Evolutionary conservation across 2,113 vertebrate genomes (phyloP).

Genomic region (Megaceryle maxima): DNA sequence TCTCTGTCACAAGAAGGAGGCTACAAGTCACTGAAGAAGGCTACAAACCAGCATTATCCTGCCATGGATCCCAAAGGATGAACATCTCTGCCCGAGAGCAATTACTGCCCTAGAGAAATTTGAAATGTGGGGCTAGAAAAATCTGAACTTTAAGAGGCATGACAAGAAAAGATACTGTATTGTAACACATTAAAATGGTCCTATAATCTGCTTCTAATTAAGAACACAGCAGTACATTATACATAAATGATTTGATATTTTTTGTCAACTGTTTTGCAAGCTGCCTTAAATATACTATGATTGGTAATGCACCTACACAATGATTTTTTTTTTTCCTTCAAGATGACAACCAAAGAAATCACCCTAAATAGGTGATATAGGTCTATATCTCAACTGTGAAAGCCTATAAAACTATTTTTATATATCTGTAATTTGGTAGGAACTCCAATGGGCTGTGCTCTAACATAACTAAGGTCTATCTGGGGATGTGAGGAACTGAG

Average conservation of each 20-base stretch:
- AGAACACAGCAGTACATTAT: neutral
- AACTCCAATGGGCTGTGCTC: neutral
- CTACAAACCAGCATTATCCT: neutral
- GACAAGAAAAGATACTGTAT: neutral
- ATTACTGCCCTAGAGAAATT: neutral
- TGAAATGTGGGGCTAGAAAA: neutral
- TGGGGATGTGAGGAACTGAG: neutral
- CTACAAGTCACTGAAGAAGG: neutral
- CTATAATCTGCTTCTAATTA: neutral
- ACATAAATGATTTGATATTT: neutral
- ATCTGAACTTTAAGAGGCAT: neutral
- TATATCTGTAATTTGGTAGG: rapidly evolving
- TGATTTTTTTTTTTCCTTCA: neutral
- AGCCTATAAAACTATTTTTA: neutral
- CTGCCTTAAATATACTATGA: neutral
- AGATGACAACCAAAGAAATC: neutral
- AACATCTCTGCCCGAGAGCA: neutral
- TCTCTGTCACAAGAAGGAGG: neutral
- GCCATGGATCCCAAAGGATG: neutral
- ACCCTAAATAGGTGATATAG: neutral
- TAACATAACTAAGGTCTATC: neutral
- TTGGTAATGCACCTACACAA: neutral
- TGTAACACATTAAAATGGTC: neutral
- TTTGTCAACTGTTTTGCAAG: neutral
- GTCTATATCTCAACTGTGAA: neutral